Percentiles rank a stretch among this genome's conserved stretches.
These are phyloP conservation scores for Hexactinellida sp. DNA, from an alignment of 37 sponge, comb jelly and placozoan species.

Conservation along the genomic window DNA sequence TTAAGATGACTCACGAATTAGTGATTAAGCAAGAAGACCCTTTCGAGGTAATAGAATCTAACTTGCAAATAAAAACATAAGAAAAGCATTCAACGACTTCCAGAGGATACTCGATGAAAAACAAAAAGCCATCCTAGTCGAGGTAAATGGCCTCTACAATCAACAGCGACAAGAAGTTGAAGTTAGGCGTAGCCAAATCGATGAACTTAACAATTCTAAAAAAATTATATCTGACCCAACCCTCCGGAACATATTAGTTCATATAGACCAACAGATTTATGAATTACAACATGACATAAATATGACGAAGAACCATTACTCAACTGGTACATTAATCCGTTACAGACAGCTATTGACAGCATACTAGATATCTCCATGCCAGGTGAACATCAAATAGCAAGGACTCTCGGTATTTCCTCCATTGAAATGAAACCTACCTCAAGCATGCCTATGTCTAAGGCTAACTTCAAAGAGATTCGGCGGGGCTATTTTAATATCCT, in stretches of 20 bases:
- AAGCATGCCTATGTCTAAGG: not conserved
- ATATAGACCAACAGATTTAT: not conserved
- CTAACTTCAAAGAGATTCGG: not conserved
- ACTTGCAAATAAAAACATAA: not conserved
- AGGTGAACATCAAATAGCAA: not conserved
- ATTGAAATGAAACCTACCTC: not conserved
- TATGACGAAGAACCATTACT: not conserved
- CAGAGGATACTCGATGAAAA: not conserved
- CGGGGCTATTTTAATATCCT: too few relatives aligned
- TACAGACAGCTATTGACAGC: not conserved
- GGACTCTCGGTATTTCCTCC: not conserved
- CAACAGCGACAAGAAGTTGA: not conserved
- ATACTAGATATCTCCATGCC: not conserved
- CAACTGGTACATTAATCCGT: not conserved
- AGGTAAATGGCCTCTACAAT: not conserved
- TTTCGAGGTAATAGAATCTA: not conserved
- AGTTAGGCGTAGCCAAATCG: not conserved
- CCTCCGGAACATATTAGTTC: not conserved
- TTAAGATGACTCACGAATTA: not conserved
- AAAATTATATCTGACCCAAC: not conserved
- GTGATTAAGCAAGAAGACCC: constrained; percentile 2
- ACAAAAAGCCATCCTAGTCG: not conserved
- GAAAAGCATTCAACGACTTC: not conserved
- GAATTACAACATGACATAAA: not conserved
- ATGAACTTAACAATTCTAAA: constrained; percentile 14